These are phyloP conservation scores for Plebejus argus DNA, from an alignment of 2,888 invertebrate genomes.

Conservation along the genomic window DNA sequence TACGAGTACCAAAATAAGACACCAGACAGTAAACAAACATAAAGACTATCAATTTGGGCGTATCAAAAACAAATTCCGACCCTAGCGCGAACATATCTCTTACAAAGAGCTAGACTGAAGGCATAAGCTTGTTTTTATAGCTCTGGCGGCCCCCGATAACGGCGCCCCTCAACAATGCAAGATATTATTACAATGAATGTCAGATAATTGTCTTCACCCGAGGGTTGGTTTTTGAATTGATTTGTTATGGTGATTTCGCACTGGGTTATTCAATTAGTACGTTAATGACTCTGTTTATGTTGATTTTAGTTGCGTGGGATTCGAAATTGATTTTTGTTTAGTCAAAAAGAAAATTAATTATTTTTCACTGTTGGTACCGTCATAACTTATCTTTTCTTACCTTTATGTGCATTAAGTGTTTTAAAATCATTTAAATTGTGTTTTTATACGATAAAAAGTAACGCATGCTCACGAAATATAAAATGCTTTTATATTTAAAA, in stretches of 20 bases:
- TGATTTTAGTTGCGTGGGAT: background rate
- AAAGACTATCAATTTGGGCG: constrained; percentile 28
- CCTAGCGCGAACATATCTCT: constrained; percentile 44
- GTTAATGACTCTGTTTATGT: constrained; percentile 25
- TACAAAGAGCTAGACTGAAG: constrained; percentile 66
- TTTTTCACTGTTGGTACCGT: too few relatives aligned
- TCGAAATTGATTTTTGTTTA: background rate
- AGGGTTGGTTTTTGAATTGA: constrained; percentile 53
- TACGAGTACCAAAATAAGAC: constrained; percentile 30
- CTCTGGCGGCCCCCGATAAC: constrained; percentile 71
- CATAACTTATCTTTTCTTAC: too few relatives aligned
- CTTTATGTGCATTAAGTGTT: too few relatives aligned
- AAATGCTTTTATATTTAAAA: too few relatives aligned
- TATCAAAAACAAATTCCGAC: constrained; percentile 40
- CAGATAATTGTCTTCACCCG: constrained; percentile 66
- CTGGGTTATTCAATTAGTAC: constrained; percentile 31
- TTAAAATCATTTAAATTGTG: too few relatives aligned
- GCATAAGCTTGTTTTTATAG: constrained; percentile 80
- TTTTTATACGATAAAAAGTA: too few relatives aligned
- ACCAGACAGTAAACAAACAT: constrained; percentile 24
- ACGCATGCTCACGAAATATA: too few relatives aligned
- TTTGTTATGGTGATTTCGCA: constrained; percentile 50
- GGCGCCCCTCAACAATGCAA: constrained; percentile 67
- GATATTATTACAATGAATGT: constrained; percentile 70
- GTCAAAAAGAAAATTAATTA: too few relatives aligned